Base-by-base conservation (phyloP, 2,113 vertebrate species). In the Arenaria interpres region DNA sequence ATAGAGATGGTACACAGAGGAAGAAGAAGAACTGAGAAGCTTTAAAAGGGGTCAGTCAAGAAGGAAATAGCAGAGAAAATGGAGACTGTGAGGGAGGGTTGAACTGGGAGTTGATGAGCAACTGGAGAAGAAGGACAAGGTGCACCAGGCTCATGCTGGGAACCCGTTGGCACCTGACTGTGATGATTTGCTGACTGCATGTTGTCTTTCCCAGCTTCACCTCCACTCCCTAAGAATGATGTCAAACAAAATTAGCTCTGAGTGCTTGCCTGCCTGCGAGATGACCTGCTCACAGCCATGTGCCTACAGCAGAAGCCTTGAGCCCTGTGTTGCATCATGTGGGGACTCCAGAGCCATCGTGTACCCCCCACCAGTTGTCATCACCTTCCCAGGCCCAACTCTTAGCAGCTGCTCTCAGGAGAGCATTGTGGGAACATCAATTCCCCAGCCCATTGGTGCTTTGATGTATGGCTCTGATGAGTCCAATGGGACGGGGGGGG, bases 381-480 rank as follows among this genome's bases (percentile, higher is more conserved):
- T 96, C 80, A 93, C 88, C n/a, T 96, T 96, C 67, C 93, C 93
- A 0, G 93, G 91, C 27, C 91, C 88, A 0, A 76, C 14, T 1
- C 73, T 95, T 21, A 43, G 21, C 88, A 95, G 81, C 77, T 89
- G 85, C 85, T 17, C 91, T 72, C 95, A 95, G 63, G 85, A 95
- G 10, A 95, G 88, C 43, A 2, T 77, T 0, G 88, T 93, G 81
- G 95, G 93, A 35, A 60, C 91, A 0, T 35, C 53, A 0, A 6
- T 91, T 0, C 95, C 93, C 28, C 1, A 28, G 4, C 0, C 14
- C 0, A 2, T 32, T 0, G 73, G 68, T 0, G 48, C n/a, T 60
- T 13, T 66, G 6, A 43, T 35, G 2, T 59, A 20, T 0, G 1
- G 28, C 62, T 62, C 90, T 6, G 76, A 69, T 2, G 66, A 78